These are phyloP conservation scores for Eledone cirrhosa DNA, from an alignment of 2,888 invertebrate species.

Conservation along the genomic window DNA sequence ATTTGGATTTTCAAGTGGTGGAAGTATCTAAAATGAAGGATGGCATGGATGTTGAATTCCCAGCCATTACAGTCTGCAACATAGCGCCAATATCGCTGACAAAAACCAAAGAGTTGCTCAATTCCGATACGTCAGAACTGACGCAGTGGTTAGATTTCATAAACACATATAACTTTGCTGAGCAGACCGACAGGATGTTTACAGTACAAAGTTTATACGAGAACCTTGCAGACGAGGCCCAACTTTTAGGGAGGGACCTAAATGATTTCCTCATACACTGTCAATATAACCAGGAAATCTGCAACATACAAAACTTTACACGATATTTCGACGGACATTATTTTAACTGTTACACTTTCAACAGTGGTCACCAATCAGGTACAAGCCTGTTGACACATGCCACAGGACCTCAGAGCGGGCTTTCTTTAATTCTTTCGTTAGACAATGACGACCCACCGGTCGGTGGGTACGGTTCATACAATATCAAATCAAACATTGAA, in stretches of 20 bases:
- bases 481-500: conserved; percentile 55
- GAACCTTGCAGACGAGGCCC: conserved; percentile 54
- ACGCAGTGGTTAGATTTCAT: conserved; percentile 48
- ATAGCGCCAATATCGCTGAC: conserved; percentile 57
- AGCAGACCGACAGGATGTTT: conserved; percentile 45
- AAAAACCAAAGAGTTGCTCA: conserved; percentile 45
- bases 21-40: conserved; percentile 60
- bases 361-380: conserved; percentile 45
- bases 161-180: conserved; percentile 43
- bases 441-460: conserved; percentile 59
- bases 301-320: conserved; percentile 52
- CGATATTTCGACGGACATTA: conserved; percentile 57
- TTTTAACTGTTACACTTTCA: conserved; percentile 63
- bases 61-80: conserved; percentile 61
- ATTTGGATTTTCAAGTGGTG: conserved; percentile 55
- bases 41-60: conserved; percentile 60
- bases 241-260: conserved; percentile 51
- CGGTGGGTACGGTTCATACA: conserved; percentile 55
- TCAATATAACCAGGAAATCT: conserved; percentile 51
- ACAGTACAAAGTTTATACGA: conserved; percentile 59
- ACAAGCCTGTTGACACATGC: conserved; percentile 54
- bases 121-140: conserved; percentile 38
- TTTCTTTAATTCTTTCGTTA: conserved; percentile 59
- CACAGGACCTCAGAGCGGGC: conserved; percentile 60
- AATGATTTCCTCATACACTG: conserved; percentile 57